phyloP scores from a whole-genome alignment of 2,888 invertebrate species.

The Epinotia demarniana region DNA sequence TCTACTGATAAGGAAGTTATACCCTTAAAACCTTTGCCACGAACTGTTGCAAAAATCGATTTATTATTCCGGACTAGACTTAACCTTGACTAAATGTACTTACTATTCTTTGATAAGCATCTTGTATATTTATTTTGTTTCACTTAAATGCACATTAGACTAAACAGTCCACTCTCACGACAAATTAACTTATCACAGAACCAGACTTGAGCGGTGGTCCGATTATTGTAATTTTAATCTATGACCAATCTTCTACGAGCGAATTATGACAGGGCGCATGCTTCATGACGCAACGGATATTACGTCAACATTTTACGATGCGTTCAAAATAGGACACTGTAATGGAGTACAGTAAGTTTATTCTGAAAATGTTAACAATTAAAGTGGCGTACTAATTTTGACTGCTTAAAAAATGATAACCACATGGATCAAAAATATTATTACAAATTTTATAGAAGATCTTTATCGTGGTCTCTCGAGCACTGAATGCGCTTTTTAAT shows the following conservation, averaged over 20 bases:
- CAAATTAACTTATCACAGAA: conserved; percentile 80
- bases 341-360: background rate
- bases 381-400: background rate
- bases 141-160: conserved; percentile 81
- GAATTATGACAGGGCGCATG: conserved; percentile 86
- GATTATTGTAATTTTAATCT: conserved; percentile 79
- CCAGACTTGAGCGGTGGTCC: conserved; percentile 79
- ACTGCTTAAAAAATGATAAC: too few relatives aligned
- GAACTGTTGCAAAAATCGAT: conserved; percentile 75
- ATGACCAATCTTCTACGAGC: conserved; percentile 72
- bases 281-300: conserved; percentile 87
- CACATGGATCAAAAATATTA: too few relatives aligned
- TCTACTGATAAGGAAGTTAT: conserved; percentile 60
- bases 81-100: conserved; percentile 81
- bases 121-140: conserved; percentile 75
- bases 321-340: conserved; percentile 48
- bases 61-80: conserved; percentile 67
- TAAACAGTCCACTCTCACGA: conserved; percentile 79
- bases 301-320: conserved; percentile 78
- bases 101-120: conserved; percentile 90
- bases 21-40: conserved; percentile 56
- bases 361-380: background rate
- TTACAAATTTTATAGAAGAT: too few relatives aligned
- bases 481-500: background rate
- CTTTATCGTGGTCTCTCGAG: too few relatives aligned